These are phyloP conservation scores for Syngnathus floridae DNA, from an alignment of 2,113 vertebrate species.

Conservation along the genomic window DNA sequence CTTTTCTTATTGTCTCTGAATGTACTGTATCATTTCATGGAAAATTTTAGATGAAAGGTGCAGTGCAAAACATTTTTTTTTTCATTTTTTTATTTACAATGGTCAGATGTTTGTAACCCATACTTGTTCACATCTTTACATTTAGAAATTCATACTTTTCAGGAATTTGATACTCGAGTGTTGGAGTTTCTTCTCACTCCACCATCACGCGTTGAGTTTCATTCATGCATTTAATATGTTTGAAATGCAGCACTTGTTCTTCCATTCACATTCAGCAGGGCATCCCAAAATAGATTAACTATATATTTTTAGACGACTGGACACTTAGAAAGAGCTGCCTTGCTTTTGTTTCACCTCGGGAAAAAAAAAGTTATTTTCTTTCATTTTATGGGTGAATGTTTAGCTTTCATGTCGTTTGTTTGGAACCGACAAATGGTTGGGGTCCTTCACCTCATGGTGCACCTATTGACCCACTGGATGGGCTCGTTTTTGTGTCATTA, in stretches of 20 bases:
- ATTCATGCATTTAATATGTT: slow-evolving; percentile 6
- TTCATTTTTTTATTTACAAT: slow-evolving; percentile 52
- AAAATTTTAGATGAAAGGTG: slow-evolving; percentile 39
- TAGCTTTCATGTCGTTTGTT: not conserved
- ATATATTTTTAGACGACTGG: slow-evolving; percentile 46
- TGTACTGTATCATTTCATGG: slow-evolving; percentile 52
- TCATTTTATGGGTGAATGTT: slow-evolving; percentile 7
- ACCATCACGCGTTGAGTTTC: not conserved
- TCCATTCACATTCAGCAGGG: slow-evolving; percentile 51
- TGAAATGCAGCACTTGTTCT: slow-evolving; percentile 51
- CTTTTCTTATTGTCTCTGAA: slow-evolving; percentile 48
- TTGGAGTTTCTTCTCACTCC: not conserved
- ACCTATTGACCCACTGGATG: slow-evolving; percentile 58
- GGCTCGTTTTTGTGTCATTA: slow-evolving; percentile 39
- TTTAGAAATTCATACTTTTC: slow-evolving; percentile 36
- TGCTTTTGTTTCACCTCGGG: slow-evolving; percentile 37
- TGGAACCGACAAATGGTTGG: slow-evolving; percentile 6
- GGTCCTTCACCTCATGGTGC: slow-evolving; percentile 17
- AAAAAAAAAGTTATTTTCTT: slow-evolving; percentile 28
- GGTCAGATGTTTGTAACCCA: slow-evolving; percentile 26
- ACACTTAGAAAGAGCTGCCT: slow-evolving; percentile 32
- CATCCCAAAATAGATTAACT: slow-evolving; percentile 30
- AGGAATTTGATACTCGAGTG: not conserved
- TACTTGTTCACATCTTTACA: slow-evolving; percentile 29
- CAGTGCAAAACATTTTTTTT: slow-evolving; percentile 55